phyloP scores from a whole-genome alignment of 2,888 invertebrate genomes.

The Amiota minor region DNA sequence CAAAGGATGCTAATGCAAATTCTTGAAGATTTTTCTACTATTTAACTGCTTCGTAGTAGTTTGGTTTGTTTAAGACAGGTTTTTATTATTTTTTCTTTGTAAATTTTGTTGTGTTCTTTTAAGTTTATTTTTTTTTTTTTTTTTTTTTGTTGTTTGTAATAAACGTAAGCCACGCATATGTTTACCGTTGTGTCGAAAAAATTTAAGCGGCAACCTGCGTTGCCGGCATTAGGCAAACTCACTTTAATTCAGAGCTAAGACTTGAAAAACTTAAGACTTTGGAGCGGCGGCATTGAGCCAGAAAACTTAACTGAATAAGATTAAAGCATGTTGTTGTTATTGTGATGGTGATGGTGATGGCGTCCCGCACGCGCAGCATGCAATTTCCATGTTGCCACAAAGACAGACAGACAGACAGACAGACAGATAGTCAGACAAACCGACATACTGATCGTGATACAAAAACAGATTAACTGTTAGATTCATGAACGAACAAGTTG shows the following conservation, averaged over 20 bases:
- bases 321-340: too few relatives aligned
- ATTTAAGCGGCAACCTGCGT: too few relatives aligned
- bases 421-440: slow-evolving; percentile 20
- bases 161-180: slow-evolving; percentile 13
- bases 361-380: slow-evolving; percentile 43
- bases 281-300: not conserved
- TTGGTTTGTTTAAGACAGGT: too few relatives aligned
- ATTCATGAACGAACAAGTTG: slow-evolving; percentile 49
- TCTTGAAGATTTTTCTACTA: too few relatives aligned
- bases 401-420: slow-evolving; percentile 23
- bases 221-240: too few relatives aligned
- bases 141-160: too few relatives aligned
- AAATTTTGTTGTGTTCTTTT: too few relatives aligned
- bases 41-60: too few relatives aligned
- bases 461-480: slow-evolving; percentile 52
- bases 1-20: too few relatives aligned
- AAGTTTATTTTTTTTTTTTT: too few relatives aligned
- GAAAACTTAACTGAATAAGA: not conserved
- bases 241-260: too few relatives aligned
- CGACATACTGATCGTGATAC: slow-evolving; percentile 20
- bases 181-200: slow-evolving; percentile 2
- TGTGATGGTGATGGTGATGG: not conserved
- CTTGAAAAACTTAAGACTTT: not conserved
- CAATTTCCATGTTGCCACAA: slow-evolving; percentile 52
- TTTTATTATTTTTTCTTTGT: too few relatives aligned